phyloP scores from a whole-genome alignment of 2,888 invertebrate genomes.

The Ophion costatus region DNA sequence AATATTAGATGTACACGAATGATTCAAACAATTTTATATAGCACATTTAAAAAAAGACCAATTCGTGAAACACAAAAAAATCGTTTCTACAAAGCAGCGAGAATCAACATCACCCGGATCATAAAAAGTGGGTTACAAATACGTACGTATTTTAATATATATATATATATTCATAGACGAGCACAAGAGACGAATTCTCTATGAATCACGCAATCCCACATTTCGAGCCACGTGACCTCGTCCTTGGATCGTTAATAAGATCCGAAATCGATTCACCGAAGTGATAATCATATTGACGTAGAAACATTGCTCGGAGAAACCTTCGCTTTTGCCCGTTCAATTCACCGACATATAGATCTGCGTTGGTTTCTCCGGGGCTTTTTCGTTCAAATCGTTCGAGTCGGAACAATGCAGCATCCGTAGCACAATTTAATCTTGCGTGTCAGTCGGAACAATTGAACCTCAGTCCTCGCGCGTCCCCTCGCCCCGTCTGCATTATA shows the following conservation, averaged over 20 bases:
- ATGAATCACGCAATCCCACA: slow-evolving; percentile 21
- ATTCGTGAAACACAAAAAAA: background rate
- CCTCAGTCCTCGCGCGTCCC: background rate
- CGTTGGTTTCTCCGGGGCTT: slow-evolving; percentile 14
- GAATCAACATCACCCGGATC: background rate
- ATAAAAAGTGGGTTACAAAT: background rate
- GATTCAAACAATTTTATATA: too few species aligned
- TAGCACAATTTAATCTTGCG: slow-evolving; percentile 22
- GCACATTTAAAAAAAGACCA: background rate
- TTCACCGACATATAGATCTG: slow-evolving; percentile 5
- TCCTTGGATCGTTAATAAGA: slow-evolving; percentile 52
- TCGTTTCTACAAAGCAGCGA: slow-evolving; percentile 2
- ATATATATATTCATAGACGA: background rate
- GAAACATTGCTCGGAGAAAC: slow-evolving; percentile 29
- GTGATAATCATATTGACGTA: slow-evolving; percentile 43
- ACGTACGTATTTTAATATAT: background rate
- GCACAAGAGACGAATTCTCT: slow-evolving; percentile 37
- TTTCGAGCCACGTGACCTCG: slow-evolving; percentile 30
- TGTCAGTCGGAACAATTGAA: slow-evolving; percentile 43
- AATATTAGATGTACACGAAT: too few species aligned
- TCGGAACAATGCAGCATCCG: slow-evolving; percentile 51
- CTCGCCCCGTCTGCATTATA: background rate
- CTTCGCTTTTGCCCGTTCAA: slow-evolving; percentile 37
- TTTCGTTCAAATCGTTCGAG: slow-evolving; percentile 20
- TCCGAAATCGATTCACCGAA: slow-evolving; percentile 47